These are phyloP conservation scores for Choloepus didactylus DNA, from an alignment of 2,797 vertebrate species.

Conservation along the genomic window DNA sequence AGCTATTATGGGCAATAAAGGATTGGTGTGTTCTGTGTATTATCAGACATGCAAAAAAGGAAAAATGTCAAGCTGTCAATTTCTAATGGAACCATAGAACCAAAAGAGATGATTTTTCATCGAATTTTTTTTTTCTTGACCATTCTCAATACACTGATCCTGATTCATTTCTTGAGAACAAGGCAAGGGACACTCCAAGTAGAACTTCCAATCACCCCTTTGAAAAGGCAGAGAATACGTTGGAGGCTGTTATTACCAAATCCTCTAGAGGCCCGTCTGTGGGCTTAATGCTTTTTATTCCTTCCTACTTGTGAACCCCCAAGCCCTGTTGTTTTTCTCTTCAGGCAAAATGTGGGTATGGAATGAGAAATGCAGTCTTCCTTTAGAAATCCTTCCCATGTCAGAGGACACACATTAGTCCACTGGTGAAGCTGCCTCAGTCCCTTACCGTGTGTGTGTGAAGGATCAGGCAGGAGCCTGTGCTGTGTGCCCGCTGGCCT, in stretches of 20 bases:
- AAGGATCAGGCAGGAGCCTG: not conserved
- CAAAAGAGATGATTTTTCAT: not conserved
- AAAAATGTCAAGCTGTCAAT: not conserved
- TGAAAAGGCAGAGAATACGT: not conserved
- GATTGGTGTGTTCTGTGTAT: not conserved
- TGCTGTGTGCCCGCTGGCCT: no score
- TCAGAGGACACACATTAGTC: not conserved
- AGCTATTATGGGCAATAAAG: not conserved
- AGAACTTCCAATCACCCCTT: slow-evolving; percentile 36
- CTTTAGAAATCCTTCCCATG: slow-evolving; percentile 5
- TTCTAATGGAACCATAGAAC: not conserved
- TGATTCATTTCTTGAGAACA: slow-evolving; percentile 45
- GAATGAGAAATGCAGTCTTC: slow-evolving; percentile 6
- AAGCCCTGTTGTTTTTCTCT: slow-evolving; percentile 23
- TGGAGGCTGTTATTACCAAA: not conserved
- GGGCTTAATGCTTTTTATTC: slow-evolving; percentile 1
- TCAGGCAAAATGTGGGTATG: slow-evolving; percentile 1
- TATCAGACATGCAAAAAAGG: not conserved
- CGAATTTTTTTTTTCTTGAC: not conserved
- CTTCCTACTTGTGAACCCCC: slow-evolving; percentile 19
- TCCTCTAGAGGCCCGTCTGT: not conserved
- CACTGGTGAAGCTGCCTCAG: not conserved
- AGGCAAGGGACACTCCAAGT: not conserved
- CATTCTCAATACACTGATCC: not conserved
- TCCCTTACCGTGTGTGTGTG: not conserved